These are phyloP conservation scores for Pemphredon lugubris DNA, from an alignment of 2,888 invertebrate species.

Conservation along the genomic window DNA sequence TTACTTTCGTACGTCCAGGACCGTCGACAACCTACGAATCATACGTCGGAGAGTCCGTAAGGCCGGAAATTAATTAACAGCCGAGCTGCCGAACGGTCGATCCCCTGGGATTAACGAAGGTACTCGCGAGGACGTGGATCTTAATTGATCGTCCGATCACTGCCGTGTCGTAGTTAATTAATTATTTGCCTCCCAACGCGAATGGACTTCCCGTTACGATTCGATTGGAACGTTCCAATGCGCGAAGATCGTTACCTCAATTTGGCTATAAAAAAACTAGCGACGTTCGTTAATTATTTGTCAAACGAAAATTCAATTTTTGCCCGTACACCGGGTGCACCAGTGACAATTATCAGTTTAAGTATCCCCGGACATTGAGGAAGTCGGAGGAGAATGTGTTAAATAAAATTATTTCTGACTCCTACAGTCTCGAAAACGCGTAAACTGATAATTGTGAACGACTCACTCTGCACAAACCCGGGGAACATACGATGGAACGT, in stretches of 20 bases:
- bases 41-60: conserved; percentile 47
- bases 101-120: conserved; percentile 47
- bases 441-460: no score
- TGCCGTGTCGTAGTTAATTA: conserved; percentile 40
- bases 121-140: conserved; percentile 34
- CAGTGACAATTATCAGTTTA: no score
- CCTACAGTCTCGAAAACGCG: no score
- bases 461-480: no score
- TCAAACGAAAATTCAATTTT: no score
- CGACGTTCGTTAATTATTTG: no score
- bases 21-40: conserved; percentile 35
- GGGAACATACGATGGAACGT: no score
- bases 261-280: conserved; percentile 14
- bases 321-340: no score
- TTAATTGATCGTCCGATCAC: conserved; percentile 49
- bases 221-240: no score
- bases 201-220: background rate
- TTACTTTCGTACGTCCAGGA: conserved; percentile 34
- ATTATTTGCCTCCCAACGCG: conserved; percentile 20
- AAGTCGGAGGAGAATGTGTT: no score
- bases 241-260: conserved; percentile 17
- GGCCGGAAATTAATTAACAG: conserved; percentile 64
- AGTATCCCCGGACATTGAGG: no score
- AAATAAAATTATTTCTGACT: no score
- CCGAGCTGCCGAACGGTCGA: conserved; percentile 40